A percentile compares a stretch with the other conserved stretches of the same genome.
Evolutionary conservation across 2,888 invertebrate species (phyloP).

Genomic region (Petrolisthes manimaculis): DNA sequence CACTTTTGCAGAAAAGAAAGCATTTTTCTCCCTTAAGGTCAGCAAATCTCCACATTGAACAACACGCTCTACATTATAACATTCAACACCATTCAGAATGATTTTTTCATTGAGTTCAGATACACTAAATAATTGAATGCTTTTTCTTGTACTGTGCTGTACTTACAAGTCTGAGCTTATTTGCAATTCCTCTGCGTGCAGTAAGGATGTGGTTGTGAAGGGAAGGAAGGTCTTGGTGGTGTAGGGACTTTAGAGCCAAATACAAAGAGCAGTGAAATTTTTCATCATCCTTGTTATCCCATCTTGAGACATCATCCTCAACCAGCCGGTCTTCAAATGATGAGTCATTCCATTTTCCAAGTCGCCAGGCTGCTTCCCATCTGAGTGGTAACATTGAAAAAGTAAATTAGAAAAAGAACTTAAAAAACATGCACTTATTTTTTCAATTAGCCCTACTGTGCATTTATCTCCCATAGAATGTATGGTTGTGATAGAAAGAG

Average conservation of each 20-base stretch:
- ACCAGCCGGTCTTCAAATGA: not conserved
- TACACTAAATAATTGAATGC: too few species aligned
- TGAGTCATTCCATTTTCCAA: conserved; percentile 36
- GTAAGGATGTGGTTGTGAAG: conserved; percentile 25
- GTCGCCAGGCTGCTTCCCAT: conserved; percentile 50
- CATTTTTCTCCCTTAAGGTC: too few species aligned
- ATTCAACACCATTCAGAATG: not conserved
- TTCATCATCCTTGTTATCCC: not conserved
- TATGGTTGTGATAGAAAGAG: too few species aligned
- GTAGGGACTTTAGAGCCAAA: conserved; percentile 24
- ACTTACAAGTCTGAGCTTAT: conserved; percentile 35
- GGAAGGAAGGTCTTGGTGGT: conserved; percentile 9
- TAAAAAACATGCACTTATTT: too few species aligned
- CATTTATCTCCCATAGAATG: too few species aligned
- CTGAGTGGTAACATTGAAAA: not conserved
- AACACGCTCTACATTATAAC: not conserved
- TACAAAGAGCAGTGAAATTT: conserved; percentile 24
- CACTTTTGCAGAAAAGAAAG: too few species aligned
- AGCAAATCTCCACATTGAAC: too few species aligned
- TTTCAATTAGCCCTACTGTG: too few species aligned
- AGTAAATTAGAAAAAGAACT: too few species aligned
- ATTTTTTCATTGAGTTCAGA: not conserved
- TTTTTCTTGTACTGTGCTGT: too few species aligned
- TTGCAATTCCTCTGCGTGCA: conserved; percentile 23
- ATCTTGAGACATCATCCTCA: not conserved